Base-by-base conservation (phyloP, 2,113 vertebrate genomes). In the Cephalopterus ornatus region DNA sequence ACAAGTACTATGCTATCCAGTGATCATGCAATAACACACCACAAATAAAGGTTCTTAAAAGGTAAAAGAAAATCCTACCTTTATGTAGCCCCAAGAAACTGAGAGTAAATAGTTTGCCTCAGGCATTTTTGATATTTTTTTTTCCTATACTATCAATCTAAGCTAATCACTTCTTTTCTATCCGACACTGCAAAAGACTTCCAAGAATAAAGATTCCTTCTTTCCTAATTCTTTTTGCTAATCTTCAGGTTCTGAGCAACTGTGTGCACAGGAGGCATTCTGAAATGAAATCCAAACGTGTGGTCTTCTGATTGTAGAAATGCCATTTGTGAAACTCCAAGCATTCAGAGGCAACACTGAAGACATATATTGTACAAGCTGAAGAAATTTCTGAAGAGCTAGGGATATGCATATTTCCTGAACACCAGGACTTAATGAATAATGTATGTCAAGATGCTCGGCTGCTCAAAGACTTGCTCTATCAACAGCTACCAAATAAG, bases 51-150 rank as follows among this genome's bases (percentile, higher is more conserved):
- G 52, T 87, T 95, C 83, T 91, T 74, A 96, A 79, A 92, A 97
- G 50, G 47, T 76, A 83, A 95, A 97, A 97, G 53, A 85, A 94
- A 97, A 92, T 96, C 99, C 98, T 99, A 99, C 99, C 99, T 99
- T 99, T 98, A 99, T 99, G 97, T 99, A 99, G 96, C 99, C 99
- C 99, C 99, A 99, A 80, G 99, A 99, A 95, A 99, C 99, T 95
- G 99, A 99, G 62, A 99, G 98, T 93, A 99, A 98, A 97, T 99
- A 99, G 97, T 99, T 99, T 95, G 98, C 98, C 98, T 99, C 99
- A 97, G 99, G 99, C 99, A 99, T 99, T 97, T 98, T 98, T 95
- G 89, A 91, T 50, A 27, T 35, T 59, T 94, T 88, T 94, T 79
- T 96, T 95, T 88, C 95, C 77, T 91, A 32, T 78, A 33, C 53